Evolutionary conservation across 2,888 invertebrate genomes (phyloP), one percentile per base, ranked within the genome.

Genomic region (Agrochola lota): DNA sequence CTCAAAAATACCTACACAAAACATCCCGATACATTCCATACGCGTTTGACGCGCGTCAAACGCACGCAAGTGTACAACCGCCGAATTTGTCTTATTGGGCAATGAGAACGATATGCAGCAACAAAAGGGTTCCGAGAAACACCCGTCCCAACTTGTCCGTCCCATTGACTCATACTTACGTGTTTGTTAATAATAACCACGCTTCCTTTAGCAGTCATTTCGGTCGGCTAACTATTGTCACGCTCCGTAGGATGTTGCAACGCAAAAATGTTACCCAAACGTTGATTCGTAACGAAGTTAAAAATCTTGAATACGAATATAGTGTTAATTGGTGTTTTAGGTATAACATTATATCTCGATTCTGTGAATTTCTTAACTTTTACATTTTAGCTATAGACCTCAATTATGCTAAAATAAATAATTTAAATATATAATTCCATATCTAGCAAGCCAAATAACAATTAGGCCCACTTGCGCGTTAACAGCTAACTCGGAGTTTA

Each of bases 71-170:
- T 95, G 90, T 90, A 70, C 63, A 84, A 86, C 78, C 78, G 81
- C 91, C 91, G 90, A 94, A 94, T 95, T 93, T 93, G 94, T 95
- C 93, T 95, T 95, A 95, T 95, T 95, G 94, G 94, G 93, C 95
- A 94, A 94, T 93, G 94, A 94, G 95, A 93, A 95, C 95, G 94
- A 96, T 95, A 94, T 94, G 94, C 95, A 94, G 90, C 92, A 94
- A 96, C 95, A 96, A 95, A 95, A 94, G 94, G 92, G 91, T 96
- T 96, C 96, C 85, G 85, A 95, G 96, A 96, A 96, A 91, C 93
- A 91, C 91, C 93, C 94, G 94, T 92, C 94, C 91, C 89, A 91
- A 92, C 93, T 89, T 90, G 93, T 92, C 90, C 93, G 92, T 92
- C 92, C 92, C 93, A 94, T 95, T 96, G 95, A 96, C 93, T 96